phyloP scores from a whole-genome alignment of 2,113 vertebrate species.

The Acinonyx jubatus region DNA sequence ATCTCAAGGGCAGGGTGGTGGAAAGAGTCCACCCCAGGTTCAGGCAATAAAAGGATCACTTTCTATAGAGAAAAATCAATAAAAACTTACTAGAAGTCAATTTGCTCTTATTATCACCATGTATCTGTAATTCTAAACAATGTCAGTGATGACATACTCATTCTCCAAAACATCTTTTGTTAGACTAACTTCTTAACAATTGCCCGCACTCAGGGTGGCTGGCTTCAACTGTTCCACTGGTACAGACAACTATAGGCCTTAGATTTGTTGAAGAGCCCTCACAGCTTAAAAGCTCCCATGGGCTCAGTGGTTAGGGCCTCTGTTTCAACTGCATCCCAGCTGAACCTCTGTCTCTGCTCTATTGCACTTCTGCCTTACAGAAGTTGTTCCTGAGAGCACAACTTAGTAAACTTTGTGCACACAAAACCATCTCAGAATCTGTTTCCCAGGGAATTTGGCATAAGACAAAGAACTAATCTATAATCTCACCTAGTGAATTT shows the following conservation, averaged over 20 bases:
- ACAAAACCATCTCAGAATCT: background rate
- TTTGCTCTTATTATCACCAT: background rate
- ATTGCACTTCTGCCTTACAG: background rate
- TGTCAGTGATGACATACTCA: background rate
- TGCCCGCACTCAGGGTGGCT: background rate
- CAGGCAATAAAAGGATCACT: background rate
- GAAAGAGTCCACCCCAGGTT: background rate
- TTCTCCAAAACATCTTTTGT: background rate
- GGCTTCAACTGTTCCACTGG: background rate
- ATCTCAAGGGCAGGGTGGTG: background rate
- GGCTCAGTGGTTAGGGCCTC: background rate
- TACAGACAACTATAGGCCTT: background rate
- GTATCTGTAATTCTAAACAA: background rate
- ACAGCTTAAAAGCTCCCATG: background rate
- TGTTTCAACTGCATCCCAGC: background rate
- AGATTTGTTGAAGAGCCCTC: background rate
- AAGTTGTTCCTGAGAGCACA: background rate
- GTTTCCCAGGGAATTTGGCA: background rate
- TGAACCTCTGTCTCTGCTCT: background rate
- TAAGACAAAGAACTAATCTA: background rate
- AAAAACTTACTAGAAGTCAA: background rate
- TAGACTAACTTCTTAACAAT: background rate
- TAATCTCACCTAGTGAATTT: background rate
- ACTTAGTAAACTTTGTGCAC: background rate
- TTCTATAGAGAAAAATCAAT: background rate